Evolutionary conservation across 1,140 invertebrate genomes (phyloP), one percentile per base, ranked within the genome.

Genomic region (Ctenoplectra terminalis): DNA sequence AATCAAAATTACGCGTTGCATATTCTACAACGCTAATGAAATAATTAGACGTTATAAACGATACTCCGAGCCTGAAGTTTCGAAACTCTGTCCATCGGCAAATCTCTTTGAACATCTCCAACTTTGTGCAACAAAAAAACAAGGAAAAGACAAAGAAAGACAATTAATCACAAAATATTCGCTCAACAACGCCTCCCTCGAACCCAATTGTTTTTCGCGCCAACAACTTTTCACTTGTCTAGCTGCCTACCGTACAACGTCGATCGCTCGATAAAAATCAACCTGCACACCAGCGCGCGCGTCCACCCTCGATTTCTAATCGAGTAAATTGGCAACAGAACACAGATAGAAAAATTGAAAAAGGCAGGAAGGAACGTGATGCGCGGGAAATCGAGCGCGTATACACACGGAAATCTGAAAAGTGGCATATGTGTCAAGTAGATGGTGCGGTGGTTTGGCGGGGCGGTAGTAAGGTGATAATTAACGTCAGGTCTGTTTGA

Each of bases 361-460:
- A 13, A 29, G 7, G 37, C 2, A n/a, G 1, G 5, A 60, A 34
- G n/a, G n/a, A 48, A 0, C 1, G 7, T 4, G 29, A 7, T 2
- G 15, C 3, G 29, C 3, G 3, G n/a, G 20, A 3, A 6, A 46
- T 1, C 20, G 5, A 64, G 7, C n/a, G 6, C 6, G n/a, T n/a
- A 66, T n/a, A 5, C 26, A 11, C 58, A 83, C 37, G 78, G 88
- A 88, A 90, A 89, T 86, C 80, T 85, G 85, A 78, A 88, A 85
- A 88, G 79, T 61, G 83, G 75, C 79, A 89, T 91, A 87, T 89
- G 87, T 80, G 87, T 88, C 86, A 87, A 88, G 88, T 83, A 86
- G 84, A 63, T 70, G 73, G 46, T 26, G 23, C 23, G 60, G 69
- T 56, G 60, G 70, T 75, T 86, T 73, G 56, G 61, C 66, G 37